Conservation (phyloP, 2,888 invertebrate species). For the Diaphora mendica region DNA sequence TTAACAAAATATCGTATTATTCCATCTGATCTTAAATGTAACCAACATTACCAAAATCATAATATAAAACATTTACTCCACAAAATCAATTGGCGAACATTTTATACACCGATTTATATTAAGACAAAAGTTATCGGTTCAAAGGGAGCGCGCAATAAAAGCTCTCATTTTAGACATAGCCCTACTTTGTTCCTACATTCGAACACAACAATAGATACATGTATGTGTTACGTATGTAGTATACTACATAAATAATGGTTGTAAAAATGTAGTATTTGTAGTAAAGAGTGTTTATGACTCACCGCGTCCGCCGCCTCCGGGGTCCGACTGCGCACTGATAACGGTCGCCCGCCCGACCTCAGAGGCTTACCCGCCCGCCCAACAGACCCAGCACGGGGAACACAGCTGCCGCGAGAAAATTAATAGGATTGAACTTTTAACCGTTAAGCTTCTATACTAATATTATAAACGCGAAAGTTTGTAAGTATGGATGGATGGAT, state of each 20-base stretch:
- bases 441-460: background rate
- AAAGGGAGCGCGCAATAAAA: slow-evolving; percentile 14
- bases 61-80: slow-evolving; percentile 3
- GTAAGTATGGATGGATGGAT: no score
- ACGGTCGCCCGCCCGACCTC: slow-evolving; percentile 42
- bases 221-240: background rate
- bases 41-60: background rate
- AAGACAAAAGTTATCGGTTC: slow-evolving; percentile 35
- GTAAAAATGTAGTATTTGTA: slow-evolving; percentile 9
- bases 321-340: slow-evolving; percentile 54
- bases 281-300: slow-evolving; percentile 27
- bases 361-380: slow-evolving; percentile 20
- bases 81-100: slow-evolving; percentile 26
- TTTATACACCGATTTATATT: slow-evolving; percentile 22
- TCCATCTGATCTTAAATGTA: background rate
- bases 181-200: background rate
- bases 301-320: slow-evolving; percentile 44
- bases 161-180: background rate
- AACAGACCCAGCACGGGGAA: slow-evolving; percentile 9
- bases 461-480: no score
- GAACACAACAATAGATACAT: background rate
- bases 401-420: background rate
- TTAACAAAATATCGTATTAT: background rate
- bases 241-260: slow-evolving; percentile 6
- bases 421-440: background rate